phyloP scores from a whole-genome alignment of 2,113 vertebrate species.

The Telmatochromis sp. region DNA sequence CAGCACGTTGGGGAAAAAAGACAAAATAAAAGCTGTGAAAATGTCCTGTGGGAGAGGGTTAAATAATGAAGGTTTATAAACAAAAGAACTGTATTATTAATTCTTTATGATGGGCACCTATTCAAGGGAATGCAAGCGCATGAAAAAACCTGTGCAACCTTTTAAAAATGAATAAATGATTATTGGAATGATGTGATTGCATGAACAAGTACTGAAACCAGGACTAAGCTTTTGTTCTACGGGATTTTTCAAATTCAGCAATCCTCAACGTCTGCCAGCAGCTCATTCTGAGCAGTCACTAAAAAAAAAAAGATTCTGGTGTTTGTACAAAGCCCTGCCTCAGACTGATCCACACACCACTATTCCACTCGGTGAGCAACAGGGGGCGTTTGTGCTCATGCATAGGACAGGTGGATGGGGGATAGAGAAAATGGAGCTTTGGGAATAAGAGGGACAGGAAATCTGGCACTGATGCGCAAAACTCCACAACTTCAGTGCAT shows the following conservation, averaged over 20 bases:
- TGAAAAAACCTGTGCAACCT: neutral
- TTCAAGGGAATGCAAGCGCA: neutral
- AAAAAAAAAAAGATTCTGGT: neutral
- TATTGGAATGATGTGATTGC: neutral
- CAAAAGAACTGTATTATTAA: conserved; percentile 2
- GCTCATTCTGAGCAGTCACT: neutral
- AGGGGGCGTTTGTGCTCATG: neutral
- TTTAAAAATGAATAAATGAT: conserved; percentile 1
- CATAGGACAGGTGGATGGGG: neutral
- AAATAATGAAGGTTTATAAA: conserved; percentile 54
- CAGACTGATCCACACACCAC: neutral
- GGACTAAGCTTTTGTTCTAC: neutral
- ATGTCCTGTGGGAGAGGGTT: conserved; percentile 7
- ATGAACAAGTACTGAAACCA: neutral
- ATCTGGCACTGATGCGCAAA: neutral
- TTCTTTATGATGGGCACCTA: neutral
- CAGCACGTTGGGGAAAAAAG: neutral
- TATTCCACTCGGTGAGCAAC: neutral
- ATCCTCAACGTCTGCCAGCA: neutral
- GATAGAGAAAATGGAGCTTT: neutral
- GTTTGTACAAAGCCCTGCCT: neutral
- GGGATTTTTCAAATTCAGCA: neutral
- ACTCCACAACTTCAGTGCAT: neutral
- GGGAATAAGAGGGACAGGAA: neutral
- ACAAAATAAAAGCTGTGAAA: neutral